Evolutionary conservation across 2,888 invertebrate genomes (phyloP), one percentile per base, ranked within the genome.

Genomic region (Metacarcinus magister): DNA sequence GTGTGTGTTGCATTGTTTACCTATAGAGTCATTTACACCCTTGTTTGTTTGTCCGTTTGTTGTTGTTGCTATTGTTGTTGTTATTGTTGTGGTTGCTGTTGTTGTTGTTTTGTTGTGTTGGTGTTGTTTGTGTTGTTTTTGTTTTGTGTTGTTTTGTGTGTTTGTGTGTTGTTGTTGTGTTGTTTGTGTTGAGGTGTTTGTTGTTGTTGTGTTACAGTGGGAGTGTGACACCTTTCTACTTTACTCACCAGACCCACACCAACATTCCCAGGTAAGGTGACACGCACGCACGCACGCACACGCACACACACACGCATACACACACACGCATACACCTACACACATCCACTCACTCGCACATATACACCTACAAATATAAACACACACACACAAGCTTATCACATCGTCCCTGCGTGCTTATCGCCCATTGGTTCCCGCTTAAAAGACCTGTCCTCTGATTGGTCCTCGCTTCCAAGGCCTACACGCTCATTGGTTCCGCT

Each of bases 281-380:
- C 87, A 89, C 89, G 32, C 13, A 89, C 89, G 32, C 32, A 89
- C 89, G 32, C 32, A 89, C 89, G 32, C 32, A 89, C 89, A 89
- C 89, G 32, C 89, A 89, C 89, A 89, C 89, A 89, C 89, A 89
- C 89, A 89, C 89, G 32, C 89, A 89, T 32, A 32, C 89, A 89
- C 89, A 32, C 89, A 89, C n/a, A 32, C n/a, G 32, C 32, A 89
- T 13, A 32, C 89, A 89, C 89, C 10, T 13, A 32, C 89, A 89
- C 89, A 89, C 89, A 32, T 2, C 16, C 39, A 13, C 46, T 46
- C 46, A 7, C 46, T 46, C 46, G 10, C 39, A 23, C 89, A 23
- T 10, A 32, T 32, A 39, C 89, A 32, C 28, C 16, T 39, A 28
- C n/a, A 2, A 10, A 5, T 32, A 8, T 32, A 89, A 10, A 7